phyloP scores from a whole-genome alignment of 2,888 invertebrate species.

The Polymixis lichenea region DNA sequence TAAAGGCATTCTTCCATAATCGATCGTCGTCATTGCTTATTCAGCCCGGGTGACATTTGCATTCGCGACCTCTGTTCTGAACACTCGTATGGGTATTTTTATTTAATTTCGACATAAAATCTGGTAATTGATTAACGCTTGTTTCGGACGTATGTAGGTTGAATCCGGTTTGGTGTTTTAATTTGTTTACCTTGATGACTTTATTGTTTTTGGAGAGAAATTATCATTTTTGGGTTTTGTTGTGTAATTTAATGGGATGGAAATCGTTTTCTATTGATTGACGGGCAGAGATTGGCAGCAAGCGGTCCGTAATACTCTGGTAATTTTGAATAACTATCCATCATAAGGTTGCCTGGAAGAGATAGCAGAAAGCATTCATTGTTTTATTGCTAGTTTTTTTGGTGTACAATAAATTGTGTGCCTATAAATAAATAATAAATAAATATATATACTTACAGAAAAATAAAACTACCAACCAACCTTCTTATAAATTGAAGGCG shows the following conservation, averaged over 20 bases:
- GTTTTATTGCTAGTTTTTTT: no score
- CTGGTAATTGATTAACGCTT: constrained; percentile 66
- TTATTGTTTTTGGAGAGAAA: constrained; percentile 41
- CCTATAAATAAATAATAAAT: no score
- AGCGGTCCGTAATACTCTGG: background rate
- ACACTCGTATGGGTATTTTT: constrained; percentile 56
- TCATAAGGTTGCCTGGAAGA: no score
- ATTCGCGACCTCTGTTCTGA: constrained; percentile 52
- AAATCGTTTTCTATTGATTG: constrained; percentile 23
- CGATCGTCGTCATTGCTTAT: constrained; percentile 67
- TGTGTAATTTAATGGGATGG: background rate
- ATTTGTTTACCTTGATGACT: constrained; percentile 44
- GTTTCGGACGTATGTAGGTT: constrained; percentile 49
- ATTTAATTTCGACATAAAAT: constrained; percentile 63
- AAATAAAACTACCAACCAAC: no score
- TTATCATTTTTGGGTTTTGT: constrained; percentile 37
- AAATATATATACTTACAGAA: no score
- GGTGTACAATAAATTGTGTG: no score
- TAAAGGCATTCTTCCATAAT: constrained; percentile 63
- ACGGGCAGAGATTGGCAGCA: background rate
- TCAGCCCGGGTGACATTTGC: constrained; percentile 66
- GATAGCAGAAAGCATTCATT: no score
- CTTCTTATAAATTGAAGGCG: background rate
- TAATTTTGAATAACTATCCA: no score
- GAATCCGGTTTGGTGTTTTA: constrained; percentile 37